Evolutionary conservation across 2,797 vertebrate species (phyloP), one percentile per base, ranked within the genome.

Genomic region (Chanos chanos): DNA sequence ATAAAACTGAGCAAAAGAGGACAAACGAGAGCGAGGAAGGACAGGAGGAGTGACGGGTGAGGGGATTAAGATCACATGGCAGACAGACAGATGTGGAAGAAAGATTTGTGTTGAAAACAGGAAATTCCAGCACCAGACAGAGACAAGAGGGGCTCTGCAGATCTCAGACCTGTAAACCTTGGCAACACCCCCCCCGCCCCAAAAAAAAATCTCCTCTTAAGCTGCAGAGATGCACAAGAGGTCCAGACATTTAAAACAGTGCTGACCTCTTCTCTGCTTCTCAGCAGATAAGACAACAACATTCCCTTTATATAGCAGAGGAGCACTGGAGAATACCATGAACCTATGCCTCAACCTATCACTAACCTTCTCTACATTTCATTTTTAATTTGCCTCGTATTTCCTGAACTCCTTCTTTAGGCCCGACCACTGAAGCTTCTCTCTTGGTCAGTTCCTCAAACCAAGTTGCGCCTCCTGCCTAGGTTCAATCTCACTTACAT

Each of bases 401-500:
- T 13, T 18, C 37, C 24, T 43, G 10, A 10, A 27, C 43, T 19
- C 22, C 10, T 41, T 41, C 9, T 5, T 43, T 22, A 4, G n/a
- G n/a, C 22, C 12, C 16, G 7, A 40, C 39, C 8, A 5, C 16
- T n/a, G 5, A 3, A 5, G 25, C n/a, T 39, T 3, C 3, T n/a
- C 44, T 21, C 2, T 52, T 49, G 5, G 3, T 7, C 28, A 7
- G 49, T 33, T 10, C 15, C 7, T 28, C 21, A 27, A 7, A 28
- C 27, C 67, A 71, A 64, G 27, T 27, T 41, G 37, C 9, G 41
- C 59, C 52, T 33, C 27, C 8, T 40, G 19, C 73, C 21, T 36
- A 49, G 15, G 55, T 27, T 28, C 34, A 39, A 34, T 40, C 81
- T 77, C 83, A 89, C 89, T 91, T 90, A 89, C 90, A 86, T 85